phyloP scores from a whole-genome alignment of 2,113 vertebrate species.

The Garra rufa region DNA sequence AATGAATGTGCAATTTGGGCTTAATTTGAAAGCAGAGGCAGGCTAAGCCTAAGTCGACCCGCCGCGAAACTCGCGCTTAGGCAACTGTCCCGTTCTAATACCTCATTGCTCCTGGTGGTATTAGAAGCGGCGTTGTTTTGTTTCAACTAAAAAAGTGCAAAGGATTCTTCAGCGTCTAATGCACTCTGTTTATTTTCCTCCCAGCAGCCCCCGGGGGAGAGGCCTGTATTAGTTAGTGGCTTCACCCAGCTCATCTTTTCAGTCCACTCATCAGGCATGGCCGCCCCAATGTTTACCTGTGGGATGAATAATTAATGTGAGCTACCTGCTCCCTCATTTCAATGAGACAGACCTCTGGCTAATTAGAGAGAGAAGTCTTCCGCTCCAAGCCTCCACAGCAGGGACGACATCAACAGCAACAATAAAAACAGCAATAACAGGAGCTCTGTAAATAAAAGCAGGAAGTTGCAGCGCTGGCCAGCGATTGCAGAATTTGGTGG shows the following conservation, averaged over 20 bases:
- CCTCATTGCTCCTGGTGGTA: slow-evolving; percentile 58
- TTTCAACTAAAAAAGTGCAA: slow-evolving; percentile 53
- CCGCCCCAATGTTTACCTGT: slow-evolving; percentile 72
- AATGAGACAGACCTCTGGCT: slow-evolving; percentile 70
- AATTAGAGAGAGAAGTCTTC: slow-evolving; percentile 75
- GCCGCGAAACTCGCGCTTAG: background rate
- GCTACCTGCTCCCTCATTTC: slow-evolving; percentile 71
- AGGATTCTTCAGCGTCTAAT: slow-evolving; percentile 65
- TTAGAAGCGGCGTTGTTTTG: slow-evolving; percentile 36
- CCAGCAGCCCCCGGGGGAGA: slow-evolving; percentile 66
- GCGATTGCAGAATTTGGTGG: slow-evolving; percentile 11
- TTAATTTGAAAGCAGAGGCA: slow-evolving; percentile 62
- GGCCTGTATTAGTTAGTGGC: slow-evolving; percentile 73
- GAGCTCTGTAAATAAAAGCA: slow-evolving; percentile 58
- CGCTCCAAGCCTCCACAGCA: slow-evolving; percentile 60
- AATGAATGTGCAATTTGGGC: slow-evolving; percentile 34
- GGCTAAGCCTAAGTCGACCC: slow-evolving; percentile 60
- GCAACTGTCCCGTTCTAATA: slow-evolving; percentile 47
- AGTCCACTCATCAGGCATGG: slow-evolving; percentile 66
- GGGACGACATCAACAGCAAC: slow-evolving; percentile 62
- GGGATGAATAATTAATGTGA: slow-evolving; percentile 78
- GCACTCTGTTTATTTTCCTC: slow-evolving; percentile 68
- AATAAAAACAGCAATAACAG: slow-evolving; percentile 43
- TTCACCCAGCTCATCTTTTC: slow-evolving; percentile 56
- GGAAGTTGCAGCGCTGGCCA: background rate